A percentile compares a stretch with the other conserved stretches of the same genome.
phyloP scores from a whole-genome alignment of 2,113 vertebrate genomes.

The Cyanoderma ruficeps region DNA sequence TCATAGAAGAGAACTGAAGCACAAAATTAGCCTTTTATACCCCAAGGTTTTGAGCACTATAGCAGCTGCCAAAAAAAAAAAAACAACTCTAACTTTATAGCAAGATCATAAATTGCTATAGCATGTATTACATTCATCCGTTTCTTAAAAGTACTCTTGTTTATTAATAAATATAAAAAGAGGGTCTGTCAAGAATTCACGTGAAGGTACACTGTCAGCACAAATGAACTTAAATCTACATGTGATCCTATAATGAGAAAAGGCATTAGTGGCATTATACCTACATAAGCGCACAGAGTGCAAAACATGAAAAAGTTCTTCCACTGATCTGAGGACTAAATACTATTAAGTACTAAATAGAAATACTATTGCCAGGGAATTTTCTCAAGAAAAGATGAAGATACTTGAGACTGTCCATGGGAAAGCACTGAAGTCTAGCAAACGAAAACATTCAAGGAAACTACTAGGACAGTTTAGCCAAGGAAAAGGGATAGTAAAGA shows the following conservation, averaged over 20 bases:
- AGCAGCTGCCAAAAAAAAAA: background rate
- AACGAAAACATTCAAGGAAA: background rate
- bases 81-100: background rate
- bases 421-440: background rate
- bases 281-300: background rate
- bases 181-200: background rate
- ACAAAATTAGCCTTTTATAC: background rate
- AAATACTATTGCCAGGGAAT: background rate
- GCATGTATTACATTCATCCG: background rate
- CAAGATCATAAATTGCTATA: background rate
- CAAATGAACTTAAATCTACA: background rate
- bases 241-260: background rate
- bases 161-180: background rate
- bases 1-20: background rate
- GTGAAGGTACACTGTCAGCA: background rate
- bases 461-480: background rate
- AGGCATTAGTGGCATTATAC: background rate
- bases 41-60: background rate
- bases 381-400: background rate
- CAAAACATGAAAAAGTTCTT: background rate
- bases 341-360: background rate
- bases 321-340: background rate
- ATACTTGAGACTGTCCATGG: accelerated
- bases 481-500: background rate
- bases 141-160: background rate